Evolutionary conservation across 2,113 vertebrate species (phyloP), one percentile per base, ranked within the genome.

Genomic region (Clarias macrocephalus): DNA sequence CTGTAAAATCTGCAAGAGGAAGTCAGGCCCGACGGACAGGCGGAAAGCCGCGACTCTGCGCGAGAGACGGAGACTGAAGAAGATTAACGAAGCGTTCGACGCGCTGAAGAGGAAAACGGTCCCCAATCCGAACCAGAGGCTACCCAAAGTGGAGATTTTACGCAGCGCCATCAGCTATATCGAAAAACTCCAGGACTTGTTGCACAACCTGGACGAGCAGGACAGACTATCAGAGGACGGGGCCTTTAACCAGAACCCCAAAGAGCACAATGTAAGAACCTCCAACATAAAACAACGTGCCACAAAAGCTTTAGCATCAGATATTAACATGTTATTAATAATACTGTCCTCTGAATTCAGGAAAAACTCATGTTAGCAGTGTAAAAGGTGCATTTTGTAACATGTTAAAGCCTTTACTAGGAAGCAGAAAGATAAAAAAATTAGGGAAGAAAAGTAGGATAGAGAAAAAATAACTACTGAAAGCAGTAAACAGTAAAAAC

Each of bases 71-170:
- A 89, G 98, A 70, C 96, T 99, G 16, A 99, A 98, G 94, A 99
- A 99, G 94, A 99, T 99, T 94, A 99, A 99, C 86, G 98, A 99
- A 94, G 98, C 98, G 88, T 99, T 99, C 87, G 98, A 99, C 63
- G 98, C 96, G 1, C 94, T 99, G 85, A 99, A 99, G 94, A 95
- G 95, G 89, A 93, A 98, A 91, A 99, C 97, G 52, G 97, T 99
- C 92, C 95, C 98, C 81, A 99, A 99, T 94, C 98, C 98, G 59
- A 98, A 96, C 93, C 98, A 99, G 94, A 92, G 98, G 92, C 95
- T 99, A 90, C 98, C 98, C 92, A 99, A 99, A 91, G 98, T 99
- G 92, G 98, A 99, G 95, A 99, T 99, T 89, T 95, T 99, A 92
- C 95, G 98, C 89, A 98, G 98, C 65, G 98, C 98, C 90, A 99